phyloP scores from a whole-genome alignment of 2,113 vertebrate species.

The Acanthisitta chloris region DNA sequence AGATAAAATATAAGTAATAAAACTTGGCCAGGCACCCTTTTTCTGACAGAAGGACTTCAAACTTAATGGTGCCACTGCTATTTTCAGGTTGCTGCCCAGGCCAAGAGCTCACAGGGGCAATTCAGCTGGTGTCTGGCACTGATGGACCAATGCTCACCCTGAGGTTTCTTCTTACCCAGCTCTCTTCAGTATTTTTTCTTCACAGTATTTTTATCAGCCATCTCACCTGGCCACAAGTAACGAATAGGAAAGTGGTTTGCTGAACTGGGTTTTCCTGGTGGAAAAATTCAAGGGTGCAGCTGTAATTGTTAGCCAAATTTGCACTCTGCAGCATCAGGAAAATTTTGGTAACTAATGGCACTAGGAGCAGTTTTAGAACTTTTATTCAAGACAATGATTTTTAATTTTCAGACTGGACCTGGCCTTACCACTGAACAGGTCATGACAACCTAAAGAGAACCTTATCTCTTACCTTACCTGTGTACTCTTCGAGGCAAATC shows the following conservation, averaged over 20 bases:
- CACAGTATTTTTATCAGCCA: background rate
- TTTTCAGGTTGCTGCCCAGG: background rate
- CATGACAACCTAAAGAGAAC: background rate
- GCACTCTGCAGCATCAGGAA: background rate
- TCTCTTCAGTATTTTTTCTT: background rate
- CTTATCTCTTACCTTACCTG: background rate
- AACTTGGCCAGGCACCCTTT: background rate
- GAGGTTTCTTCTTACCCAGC: background rate
- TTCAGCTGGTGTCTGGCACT: background rate
- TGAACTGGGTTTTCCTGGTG: background rate
- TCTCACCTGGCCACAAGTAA: background rate
- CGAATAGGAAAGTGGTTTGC: background rate
- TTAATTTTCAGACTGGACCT: background rate
- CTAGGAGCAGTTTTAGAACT: background rate
- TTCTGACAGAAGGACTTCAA: background rate
- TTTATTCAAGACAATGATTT: background rate
- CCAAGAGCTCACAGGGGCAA: background rate
- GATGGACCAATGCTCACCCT: background rate
- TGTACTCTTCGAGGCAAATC: background rate
- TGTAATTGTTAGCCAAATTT: background rate
- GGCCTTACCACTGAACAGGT: background rate
- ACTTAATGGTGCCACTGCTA: background rate
- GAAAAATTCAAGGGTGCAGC: background rate
- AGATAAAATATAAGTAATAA: background rate
- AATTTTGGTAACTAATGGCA: background rate